phyloP scores from a whole-genome alignment of 1,140 invertebrate genomes.

The Trichonephila clavipes region DNA sequence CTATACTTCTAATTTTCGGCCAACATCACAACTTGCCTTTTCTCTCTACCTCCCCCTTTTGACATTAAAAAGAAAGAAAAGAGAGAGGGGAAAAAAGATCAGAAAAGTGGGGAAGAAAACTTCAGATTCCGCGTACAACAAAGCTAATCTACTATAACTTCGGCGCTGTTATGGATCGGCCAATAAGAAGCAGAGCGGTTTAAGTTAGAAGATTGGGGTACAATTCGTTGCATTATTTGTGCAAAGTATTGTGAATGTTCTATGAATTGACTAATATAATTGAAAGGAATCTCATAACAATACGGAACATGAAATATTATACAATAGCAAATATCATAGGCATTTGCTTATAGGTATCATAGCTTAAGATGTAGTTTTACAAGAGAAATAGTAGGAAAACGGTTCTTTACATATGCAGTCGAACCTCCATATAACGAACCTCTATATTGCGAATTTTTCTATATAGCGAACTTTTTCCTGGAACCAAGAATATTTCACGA shows the following conservation, averaged over 20 bases:
- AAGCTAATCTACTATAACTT: conserved; percentile 74
- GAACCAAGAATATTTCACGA: too few relatives aligned
- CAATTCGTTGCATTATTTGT: not conserved
- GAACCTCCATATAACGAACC: too few relatives aligned
- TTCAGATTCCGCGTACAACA: conserved; percentile 37
- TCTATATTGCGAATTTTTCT: too few relatives aligned
- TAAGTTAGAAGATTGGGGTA: not conserved
- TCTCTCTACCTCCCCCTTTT: conserved; percentile 4
- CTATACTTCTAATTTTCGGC: conserved; percentile 72
- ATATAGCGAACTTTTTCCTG: too few relatives aligned
- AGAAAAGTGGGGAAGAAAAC: not conserved
- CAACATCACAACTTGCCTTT: conserved; percentile 39
- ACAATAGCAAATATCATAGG: too few relatives aligned
- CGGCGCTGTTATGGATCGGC: not conserved
- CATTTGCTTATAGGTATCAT: too few relatives aligned
- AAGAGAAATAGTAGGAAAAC: too few relatives aligned
- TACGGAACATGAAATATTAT: too few relatives aligned
- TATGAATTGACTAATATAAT: too few relatives aligned
- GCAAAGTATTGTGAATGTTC: not conserved
- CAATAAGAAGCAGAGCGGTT: conserved; percentile 4
- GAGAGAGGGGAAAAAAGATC: not conserved
- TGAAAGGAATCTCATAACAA: too few relatives aligned
- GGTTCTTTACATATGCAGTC: too few relatives aligned
- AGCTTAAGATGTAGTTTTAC: too few relatives aligned
- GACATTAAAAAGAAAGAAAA: conserved; percentile 64